phyloP scores from a whole-genome alignment of 2,888 invertebrate genomes.

The Saturnia pavonia region DNA sequence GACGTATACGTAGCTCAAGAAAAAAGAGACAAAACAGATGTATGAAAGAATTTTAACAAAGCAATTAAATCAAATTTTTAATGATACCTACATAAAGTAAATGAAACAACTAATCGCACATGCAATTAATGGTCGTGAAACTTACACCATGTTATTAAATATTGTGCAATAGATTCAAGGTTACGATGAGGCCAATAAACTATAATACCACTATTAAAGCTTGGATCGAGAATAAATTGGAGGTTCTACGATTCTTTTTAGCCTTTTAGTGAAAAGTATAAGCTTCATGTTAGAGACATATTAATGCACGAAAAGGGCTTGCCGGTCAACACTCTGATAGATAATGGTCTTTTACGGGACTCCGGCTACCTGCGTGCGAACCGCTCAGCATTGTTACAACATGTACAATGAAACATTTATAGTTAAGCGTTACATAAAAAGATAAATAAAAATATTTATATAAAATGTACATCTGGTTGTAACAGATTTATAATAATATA shows the following conservation, averaged over 20 bases:
- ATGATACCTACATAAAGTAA: background rate
- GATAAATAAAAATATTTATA: too few relatives aligned
- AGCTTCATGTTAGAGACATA: background rate
- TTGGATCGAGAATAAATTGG: background rate
- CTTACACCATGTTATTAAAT: slow-evolving; percentile 6
- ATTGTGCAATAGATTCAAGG: slow-evolving; percentile 10
- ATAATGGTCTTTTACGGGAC: too few relatives aligned
- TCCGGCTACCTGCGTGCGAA: too few relatives aligned
- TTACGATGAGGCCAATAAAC: background rate
- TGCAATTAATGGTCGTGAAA: background rate
- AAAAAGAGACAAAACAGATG: background rate
- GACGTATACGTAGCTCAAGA: background rate
- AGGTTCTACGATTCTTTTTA: background rate
- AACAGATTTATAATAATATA: background rate
- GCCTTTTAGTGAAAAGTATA: background rate
- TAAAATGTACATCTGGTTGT: too few relatives aligned
- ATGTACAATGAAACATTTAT: too few relatives aligned
- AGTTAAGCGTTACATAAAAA: too few relatives aligned
- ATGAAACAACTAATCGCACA: background rate
- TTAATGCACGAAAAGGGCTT: too few relatives aligned
- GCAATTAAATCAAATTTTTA: background rate
- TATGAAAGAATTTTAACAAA: background rate
- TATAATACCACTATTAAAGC: background rate
- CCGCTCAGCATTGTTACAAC: too few relatives aligned
- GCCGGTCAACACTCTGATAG: too few relatives aligned